Base-by-base conservation (phyloP, 2,113 vertebrate species). In the Penelope pileata region DNA sequence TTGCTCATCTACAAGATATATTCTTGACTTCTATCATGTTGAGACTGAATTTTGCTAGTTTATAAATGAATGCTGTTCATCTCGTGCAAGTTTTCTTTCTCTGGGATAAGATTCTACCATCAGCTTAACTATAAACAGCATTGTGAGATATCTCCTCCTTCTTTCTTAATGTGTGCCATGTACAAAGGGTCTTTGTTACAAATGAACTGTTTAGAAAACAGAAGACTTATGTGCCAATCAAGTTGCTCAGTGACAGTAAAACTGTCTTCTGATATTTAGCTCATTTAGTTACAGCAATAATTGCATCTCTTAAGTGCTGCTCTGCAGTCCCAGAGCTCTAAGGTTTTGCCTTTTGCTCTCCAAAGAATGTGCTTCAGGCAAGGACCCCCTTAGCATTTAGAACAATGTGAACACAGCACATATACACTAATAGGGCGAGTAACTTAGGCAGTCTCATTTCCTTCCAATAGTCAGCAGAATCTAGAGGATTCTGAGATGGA, bases 61-160 rank as follows among this genome's bases (percentile, higher is more conserved):
- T 50, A 87, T 27, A 79, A 86, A 87, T 32, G 10, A 73, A 68
- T 67, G 14, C 12, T 32, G 5, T 62, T 85, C 22, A 45, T 66
- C 47, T 54, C 51, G 32, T 63, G 59, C 21, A 63, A 67, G 29
- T 48, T 85, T 80, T n/a, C 24, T 78, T 22, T 53, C 81, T 54
- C 58, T 91, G 21, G n/a, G 50, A 54, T 38, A 58, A 66, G 43
- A 42, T 42, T 91, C 50, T 42, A 26, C 34, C 72, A 30, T n/a
- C 38, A 88, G 34, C 32, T 38, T 26, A 66, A 80, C 23, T 47
- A 42, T 27, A 72, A 73, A 51, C 12, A 79, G 9, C n/a, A 45
- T 32, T 56, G 16, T 53, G 12, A 32, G 32, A 17, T 32, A 63
- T 0, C 0, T 67, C 54, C 53, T 90, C 27, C 13, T 19, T 45